Base-by-base conservation (phyloP, 2,888 invertebrate genomes). In the Hemicrepidius hirtus region DNA sequence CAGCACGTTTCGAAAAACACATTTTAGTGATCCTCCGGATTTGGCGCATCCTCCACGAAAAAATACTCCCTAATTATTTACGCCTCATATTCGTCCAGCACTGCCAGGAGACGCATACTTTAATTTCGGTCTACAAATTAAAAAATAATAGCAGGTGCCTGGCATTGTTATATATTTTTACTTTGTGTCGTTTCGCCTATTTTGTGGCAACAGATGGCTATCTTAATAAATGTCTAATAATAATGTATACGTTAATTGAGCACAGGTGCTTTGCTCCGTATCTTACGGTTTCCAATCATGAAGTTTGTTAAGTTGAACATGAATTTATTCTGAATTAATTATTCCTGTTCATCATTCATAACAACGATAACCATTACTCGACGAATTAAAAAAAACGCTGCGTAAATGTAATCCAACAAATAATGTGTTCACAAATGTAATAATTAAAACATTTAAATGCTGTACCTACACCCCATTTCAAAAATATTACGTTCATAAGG, bases 121-220 rank as follows among this genome's bases (percentile, higher is more conserved):
- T 40, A 37, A 57, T 57, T 57, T 53, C n/a, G 53, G 53, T 13
- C 53, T 32, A 53, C 53, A 53, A 53, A 53, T 53, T 53, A 53
- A 67, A 66, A 59, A 67, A 67, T 62, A 63, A 41, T 46, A 62
- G 53, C 55, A 41, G 60, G 59, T 24, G 57, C 57, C 57, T 12
- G 37, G 57, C 57, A 18, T 57, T 37, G 40, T 40, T 57, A 57
- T 16, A 49, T 21, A 49, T 53, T 62, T 66, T 37, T 67, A 53
- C 53, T 60, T 59, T 53, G 50, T 55, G 59, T 41, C 41, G 67
- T 62, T 68, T 72, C 68, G 72, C 63, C 63, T 68, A 68, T 68
- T 71, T 72, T 64, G 62, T 66, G 67, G 71, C 59, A 62, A 63
- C 67, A 68, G 62, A 46, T 62, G 62, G 62, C 41, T 62, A 62